phyloP scores from a whole-genome alignment of 2,797 vertebrate species.

The Alauda arvensis region DNA sequence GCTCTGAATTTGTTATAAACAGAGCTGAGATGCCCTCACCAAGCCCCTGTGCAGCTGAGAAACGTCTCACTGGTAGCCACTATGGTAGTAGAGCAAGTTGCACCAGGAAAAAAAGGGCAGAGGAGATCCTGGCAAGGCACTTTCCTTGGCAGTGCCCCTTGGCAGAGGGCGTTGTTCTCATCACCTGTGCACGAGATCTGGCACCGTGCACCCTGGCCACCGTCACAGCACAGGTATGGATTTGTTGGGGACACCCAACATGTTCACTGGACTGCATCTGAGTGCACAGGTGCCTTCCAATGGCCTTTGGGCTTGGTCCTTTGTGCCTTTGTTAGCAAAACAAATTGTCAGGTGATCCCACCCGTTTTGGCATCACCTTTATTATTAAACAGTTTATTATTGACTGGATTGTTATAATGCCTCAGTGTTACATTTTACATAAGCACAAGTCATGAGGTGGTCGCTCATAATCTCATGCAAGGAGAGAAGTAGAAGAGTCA shows the following conservation, averaged over 20 bases:
- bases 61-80: rapidly evolving
- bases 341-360: background rate
- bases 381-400: background rate
- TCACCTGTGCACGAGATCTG: background rate
- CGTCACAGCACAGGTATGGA: background rate
- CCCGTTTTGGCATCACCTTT: background rate
- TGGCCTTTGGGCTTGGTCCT: background rate
- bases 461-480: background rate
- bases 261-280: background rate
- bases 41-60: background rate
- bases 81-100: background rate
- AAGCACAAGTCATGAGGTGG: background rate
- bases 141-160: background rate
- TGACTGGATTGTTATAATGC: background rate
- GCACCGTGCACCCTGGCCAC: background rate
- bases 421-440: background rate
- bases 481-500: background rate
- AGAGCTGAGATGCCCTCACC: background rate
- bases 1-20: background rate
- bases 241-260: background rate
- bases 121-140: background rate
- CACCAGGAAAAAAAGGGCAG: background rate
- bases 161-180: background rate
- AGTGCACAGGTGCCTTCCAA: background rate
- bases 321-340: background rate